A percentile compares a stretch with the other conserved stretches of the same genome.
Evolutionary conservation across 1,140 invertebrate genomes (phyloP).

Genomic region (Wasmannia auropunctata): DNA sequence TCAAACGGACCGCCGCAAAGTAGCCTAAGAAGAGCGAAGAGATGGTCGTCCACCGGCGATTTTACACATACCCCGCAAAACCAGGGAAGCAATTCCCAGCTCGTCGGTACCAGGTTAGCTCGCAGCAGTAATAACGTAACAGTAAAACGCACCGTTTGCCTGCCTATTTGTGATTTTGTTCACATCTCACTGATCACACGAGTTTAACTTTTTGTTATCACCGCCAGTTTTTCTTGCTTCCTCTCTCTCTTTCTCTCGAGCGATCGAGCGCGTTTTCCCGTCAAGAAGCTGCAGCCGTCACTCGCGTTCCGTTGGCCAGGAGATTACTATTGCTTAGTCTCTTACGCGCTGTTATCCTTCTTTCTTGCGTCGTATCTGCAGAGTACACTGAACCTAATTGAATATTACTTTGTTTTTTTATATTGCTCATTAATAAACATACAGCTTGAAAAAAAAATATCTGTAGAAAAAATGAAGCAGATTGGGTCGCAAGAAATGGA

Average conservation of each 20-base stretch:
- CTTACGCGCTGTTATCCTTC: neutral
- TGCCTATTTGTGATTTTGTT: constrained; percentile 60
- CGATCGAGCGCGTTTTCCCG: constrained; percentile 17
- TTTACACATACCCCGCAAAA: constrained; percentile 87
- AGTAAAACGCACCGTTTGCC: constrained; percentile 51
- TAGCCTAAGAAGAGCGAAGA: constrained; percentile 88
- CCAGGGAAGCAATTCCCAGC: constrained; percentile 81
- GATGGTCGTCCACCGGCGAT: constrained; percentile 94
- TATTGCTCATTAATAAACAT: neutral
- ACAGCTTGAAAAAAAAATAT: neutral
- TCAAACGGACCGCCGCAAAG: constrained; percentile 82
- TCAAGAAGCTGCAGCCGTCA: neutral
- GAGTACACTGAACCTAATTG: neutral
- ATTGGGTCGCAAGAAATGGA: neutral
- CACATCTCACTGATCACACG: constrained; percentile 46
- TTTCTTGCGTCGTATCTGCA: neutral
- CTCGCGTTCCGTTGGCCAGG: neutral
- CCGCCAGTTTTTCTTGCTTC: constrained; percentile 32
- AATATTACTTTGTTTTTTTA: neutral
- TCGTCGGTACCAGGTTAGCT: constrained; percentile 86
- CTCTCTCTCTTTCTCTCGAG: neutral
- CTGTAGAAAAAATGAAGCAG: neutral
- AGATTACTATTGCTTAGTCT: constrained; percentile 7
- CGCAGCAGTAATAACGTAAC: constrained; percentile 34
- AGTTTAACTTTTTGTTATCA: constrained; percentile 48